These are phyloP conservation scores for Sturnus vulgaris DNA, from an alignment of 2,113 vertebrate species.

Conservation along the genomic window DNA sequence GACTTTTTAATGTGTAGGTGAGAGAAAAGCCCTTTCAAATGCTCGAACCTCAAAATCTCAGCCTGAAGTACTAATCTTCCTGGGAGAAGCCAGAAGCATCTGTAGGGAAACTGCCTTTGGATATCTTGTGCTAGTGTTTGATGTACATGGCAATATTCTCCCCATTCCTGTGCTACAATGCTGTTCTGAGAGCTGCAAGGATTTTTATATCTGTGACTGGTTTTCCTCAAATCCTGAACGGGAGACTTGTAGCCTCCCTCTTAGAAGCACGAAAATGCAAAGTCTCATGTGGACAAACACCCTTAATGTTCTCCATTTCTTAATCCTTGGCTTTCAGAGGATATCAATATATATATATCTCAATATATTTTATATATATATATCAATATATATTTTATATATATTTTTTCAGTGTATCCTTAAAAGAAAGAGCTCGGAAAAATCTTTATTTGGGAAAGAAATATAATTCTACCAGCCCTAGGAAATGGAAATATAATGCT, in stretches of 20 bases:
- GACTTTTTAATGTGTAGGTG: background rate
- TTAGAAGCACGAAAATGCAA: fast-evolving
- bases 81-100: background rate
- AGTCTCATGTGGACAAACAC: background rate
- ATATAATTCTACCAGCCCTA: background rate
- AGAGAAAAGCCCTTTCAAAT: background rate
- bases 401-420: background rate
- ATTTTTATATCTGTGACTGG: background rate
- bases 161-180: background rate
- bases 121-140: background rate
- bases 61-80: background rate
- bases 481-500: background rate
- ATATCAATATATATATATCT: too few relatives aligned
- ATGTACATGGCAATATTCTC: background rate
- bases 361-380: too few relatives aligned
- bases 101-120: background rate
- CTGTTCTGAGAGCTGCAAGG: background rate
- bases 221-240: background rate
- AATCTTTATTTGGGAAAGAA: background rate
- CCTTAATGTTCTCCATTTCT: background rate
- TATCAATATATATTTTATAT: too few relatives aligned
- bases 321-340: background rate
- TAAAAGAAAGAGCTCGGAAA: background rate
- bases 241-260: background rate
- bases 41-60: background rate